phyloP scores from a whole-genome alignment of 2,797 vertebrate species.

The Xenopus petersii region DNA sequence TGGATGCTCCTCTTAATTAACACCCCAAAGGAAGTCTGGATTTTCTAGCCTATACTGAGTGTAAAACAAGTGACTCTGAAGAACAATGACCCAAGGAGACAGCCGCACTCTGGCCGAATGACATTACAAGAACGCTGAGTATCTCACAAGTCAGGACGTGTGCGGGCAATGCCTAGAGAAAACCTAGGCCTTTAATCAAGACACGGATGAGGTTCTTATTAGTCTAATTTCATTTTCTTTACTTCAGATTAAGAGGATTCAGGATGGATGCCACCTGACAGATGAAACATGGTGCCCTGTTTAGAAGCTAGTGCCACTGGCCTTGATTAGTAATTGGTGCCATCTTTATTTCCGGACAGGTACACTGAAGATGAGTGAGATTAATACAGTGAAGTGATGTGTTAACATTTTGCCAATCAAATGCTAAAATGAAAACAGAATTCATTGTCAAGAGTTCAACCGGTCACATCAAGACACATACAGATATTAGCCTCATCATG shows the following conservation, averaged over 20 bases:
- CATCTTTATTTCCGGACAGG: constrained; percentile 86
- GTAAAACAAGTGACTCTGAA: constrained; percentile 82
- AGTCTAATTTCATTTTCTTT: constrained; percentile 94
- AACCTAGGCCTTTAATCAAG: constrained; percentile 88
- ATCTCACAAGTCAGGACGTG: constrained; percentile 78
- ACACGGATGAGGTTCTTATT: constrained; percentile 86
- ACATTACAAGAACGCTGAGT: constrained; percentile 82
- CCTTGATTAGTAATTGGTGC: constrained; percentile 85
- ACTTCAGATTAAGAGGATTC: constrained; percentile 75
- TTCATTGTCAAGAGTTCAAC: constrained; percentile 49
- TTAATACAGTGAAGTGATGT: constrained; percentile 74
- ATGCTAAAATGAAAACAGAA: constrained; percentile 60
- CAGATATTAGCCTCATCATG: constrained; percentile 50
- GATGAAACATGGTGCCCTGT: constrained; percentile 80
- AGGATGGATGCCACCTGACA: constrained; percentile 87
- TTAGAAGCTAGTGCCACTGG: constrained; percentile 74
- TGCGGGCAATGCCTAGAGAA: constrained; percentile 88
- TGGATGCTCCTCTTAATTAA: constrained; percentile 97
- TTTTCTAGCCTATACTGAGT: constrained; percentile 80
- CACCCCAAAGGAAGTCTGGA: constrained; percentile 95
- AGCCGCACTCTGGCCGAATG: constrained; percentile 82
- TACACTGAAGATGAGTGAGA: constrained; percentile 82
- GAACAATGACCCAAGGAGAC: constrained; percentile 92
- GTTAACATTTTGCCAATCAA: constrained; percentile 61
- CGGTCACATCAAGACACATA: constrained; percentile 45